Percentiles rank a stretch among this genome's conserved stretches.
Conservation (phyloP, 2,113 vertebrate species). For the Sinocyclocheilus anophthalmus region DNA sequence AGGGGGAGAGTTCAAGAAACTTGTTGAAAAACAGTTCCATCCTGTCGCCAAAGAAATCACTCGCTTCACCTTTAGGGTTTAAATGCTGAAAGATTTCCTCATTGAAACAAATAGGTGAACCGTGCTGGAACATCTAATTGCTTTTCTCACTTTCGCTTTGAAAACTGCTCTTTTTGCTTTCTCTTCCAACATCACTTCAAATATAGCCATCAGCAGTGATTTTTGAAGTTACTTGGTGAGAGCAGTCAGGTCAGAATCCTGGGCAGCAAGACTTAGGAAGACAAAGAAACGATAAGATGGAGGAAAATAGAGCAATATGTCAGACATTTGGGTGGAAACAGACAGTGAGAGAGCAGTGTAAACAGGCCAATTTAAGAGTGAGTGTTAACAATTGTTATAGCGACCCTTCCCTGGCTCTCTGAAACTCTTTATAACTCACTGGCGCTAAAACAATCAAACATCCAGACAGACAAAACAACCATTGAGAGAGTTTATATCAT, state of each 20-base stretch:
- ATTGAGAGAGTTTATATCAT: conserved; percentile 14
- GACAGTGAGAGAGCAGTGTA: neutral
- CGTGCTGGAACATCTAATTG: conserved; percentile 16
- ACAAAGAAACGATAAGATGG: neutral
- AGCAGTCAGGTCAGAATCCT: conserved; percentile 6
- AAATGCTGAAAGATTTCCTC: neutral
- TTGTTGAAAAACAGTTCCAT: neutral
- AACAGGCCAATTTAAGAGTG: conserved; percentile 12
- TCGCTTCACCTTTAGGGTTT: conserved; percentile 10
- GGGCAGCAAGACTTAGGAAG: neutral
- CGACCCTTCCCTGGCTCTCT: conserved; percentile 2
- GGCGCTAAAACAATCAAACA: conserved; percentile 12
- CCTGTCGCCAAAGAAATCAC: conserved; percentile 4
- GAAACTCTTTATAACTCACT: conserved; percentile 19
- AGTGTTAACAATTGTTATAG: conserved; percentile 12
- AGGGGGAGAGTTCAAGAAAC: neutral
- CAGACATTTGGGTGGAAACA: conserved; percentile 20
- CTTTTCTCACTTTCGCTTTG: neutral
- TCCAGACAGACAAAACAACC: conserved; percentile 23
- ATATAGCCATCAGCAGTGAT: conserved; percentile 27
- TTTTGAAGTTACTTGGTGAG: conserved; percentile 12
- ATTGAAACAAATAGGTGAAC: conserved; percentile 16
- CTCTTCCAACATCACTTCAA: conserved; percentile 24
- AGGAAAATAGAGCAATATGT: neutral
- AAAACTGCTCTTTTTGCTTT: conserved; percentile 21